These are phyloP conservation scores for Myotis planiceps DNA, from an alignment of 2,797 vertebrate genomes.

Conservation along the genomic window DNA sequence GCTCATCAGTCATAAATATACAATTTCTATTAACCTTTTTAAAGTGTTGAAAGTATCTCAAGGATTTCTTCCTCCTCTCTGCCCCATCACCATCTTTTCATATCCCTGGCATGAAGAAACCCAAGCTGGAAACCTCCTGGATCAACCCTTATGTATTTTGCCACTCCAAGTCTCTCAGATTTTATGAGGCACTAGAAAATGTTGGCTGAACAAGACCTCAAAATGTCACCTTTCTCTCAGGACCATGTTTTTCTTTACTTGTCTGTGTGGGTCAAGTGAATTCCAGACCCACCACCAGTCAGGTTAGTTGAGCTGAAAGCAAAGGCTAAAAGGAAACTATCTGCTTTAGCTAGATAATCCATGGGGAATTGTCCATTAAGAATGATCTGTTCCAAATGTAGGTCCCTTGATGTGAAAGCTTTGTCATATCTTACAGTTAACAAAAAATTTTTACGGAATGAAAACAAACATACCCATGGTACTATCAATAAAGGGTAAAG, in stretches of 20 bases:
- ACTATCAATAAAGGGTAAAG: constrained; percentile 37
- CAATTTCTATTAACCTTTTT: neutral
- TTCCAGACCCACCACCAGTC: neutral
- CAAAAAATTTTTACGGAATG: constrained; percentile 58
- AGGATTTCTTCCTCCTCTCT: neutral
- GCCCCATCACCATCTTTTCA: neutral
- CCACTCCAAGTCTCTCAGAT: neutral
- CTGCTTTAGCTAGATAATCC: neutral
- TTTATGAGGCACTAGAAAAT: neutral
- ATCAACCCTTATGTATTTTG: neutral
- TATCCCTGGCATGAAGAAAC: neutral
- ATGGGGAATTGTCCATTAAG: neutral
- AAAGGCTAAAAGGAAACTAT: neutral
- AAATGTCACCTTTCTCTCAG: neutral
- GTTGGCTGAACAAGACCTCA: neutral
- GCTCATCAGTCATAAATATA: neutral
- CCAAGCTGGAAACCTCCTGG: neutral
- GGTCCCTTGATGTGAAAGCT: constrained; percentile 32
- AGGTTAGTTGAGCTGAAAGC: neutral
- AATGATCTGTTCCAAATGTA: neutral
- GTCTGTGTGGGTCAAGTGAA: neutral
- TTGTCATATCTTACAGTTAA: constrained; percentile 10
- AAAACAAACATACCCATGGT: constrained; percentile 36
- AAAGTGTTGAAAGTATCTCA: neutral
- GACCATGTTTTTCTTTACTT: neutral